Percentiles rank a stretch among this genome's conserved stretches.
These are phyloP conservation scores for Maconellicoccus hirsutus DNA, from an alignment of 1,140 invertebrate genomes.

Conservation along the genomic window DNA sequence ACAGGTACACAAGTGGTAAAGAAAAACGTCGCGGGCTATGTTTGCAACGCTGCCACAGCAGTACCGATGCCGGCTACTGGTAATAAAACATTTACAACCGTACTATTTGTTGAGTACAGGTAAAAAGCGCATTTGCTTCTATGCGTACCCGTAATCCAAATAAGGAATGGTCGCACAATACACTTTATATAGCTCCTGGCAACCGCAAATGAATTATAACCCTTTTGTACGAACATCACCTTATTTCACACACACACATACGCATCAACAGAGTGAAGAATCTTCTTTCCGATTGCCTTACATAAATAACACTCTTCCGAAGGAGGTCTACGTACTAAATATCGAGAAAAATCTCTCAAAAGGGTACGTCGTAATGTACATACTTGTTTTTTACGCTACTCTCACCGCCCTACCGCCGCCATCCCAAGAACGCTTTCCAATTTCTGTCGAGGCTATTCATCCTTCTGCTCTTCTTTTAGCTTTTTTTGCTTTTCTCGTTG, in stretches of 20 bases:
- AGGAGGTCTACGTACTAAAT: background rate
- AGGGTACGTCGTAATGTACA: too few species aligned
- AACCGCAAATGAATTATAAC: conserved; percentile 9
- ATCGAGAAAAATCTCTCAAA: too few species aligned
- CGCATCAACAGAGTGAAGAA: too few species aligned
- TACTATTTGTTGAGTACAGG: background rate
- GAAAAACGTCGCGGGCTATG: too few species aligned
- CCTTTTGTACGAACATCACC: conserved; percentile 2
- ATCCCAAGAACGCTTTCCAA: background rate
- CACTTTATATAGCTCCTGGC: background rate
- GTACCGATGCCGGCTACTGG: background rate
- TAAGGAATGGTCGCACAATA: background rate
- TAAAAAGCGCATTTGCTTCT: background rate
- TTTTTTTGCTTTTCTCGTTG: background rate
- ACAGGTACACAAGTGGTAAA: too few species aligned
- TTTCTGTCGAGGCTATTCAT: background rate
- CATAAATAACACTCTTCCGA: background rate
- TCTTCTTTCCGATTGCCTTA: background rate
- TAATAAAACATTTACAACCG: conserved; percentile 1
- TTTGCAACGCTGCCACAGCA: too few species aligned
- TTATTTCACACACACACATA: background rate
- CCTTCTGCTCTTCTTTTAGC: background rate
- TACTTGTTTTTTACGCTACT: too few species aligned
- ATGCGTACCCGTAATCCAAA: background rate
- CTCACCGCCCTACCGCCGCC: too few species aligned